Conservation (phyloP, 2,888 invertebrate genomes). For the Diabrotica balteata region DNA sequence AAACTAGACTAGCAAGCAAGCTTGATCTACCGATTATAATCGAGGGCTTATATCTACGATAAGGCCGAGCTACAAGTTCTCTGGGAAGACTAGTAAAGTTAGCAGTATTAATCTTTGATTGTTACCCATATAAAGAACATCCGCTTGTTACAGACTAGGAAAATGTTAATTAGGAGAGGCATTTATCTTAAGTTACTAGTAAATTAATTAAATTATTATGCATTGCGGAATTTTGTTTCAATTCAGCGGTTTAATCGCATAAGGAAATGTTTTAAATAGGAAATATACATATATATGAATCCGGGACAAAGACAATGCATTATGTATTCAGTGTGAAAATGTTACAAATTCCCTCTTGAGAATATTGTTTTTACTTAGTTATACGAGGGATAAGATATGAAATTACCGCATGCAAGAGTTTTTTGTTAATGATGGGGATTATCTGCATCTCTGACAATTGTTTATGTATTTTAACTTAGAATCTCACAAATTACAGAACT, state of each 20-base stretch:
- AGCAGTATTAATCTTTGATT: constrained; percentile 10
- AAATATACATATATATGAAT: too few species aligned
- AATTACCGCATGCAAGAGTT: too few species aligned
- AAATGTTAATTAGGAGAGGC: constrained; percentile 8
- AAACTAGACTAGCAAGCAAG: background rate
- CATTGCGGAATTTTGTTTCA: background rate
- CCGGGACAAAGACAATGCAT: too few species aligned
- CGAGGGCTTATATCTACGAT: background rate
- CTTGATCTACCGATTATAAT: background rate
- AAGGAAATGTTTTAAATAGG: background rate
- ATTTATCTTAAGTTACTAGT: background rate
- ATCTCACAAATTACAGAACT: too few species aligned
- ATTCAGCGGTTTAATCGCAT: background rate
- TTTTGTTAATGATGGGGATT: too few species aligned
- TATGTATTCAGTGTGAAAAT: too few species aligned
- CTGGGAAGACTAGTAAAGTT: background rate
- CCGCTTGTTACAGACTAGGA: constrained; percentile 10
- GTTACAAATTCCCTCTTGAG: too few species aligned
- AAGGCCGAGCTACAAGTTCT: too few species aligned
- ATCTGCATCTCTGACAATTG: too few species aligned
- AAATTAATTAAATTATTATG: background rate
- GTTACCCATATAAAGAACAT: constrained; percentile 16
- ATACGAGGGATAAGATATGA: too few species aligned
- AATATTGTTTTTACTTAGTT: too few species aligned
- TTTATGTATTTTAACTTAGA: too few species aligned